phyloP scores from a whole-genome alignment of 2,113 vertebrate species.

The Tapirus terrestris region DNA sequence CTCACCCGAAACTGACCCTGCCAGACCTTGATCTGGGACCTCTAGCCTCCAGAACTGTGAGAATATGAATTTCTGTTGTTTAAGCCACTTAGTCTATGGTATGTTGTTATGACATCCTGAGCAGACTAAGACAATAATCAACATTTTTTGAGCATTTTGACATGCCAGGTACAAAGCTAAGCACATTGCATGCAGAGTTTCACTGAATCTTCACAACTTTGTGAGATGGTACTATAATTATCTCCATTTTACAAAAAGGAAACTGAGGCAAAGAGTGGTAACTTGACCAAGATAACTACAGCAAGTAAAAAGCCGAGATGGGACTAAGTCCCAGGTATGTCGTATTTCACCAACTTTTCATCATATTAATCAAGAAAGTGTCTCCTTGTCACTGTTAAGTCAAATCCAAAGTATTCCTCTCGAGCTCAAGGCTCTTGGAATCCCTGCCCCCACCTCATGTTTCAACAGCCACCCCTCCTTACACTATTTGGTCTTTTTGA shows the following conservation, averaged over 20 bases:
- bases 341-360: neutral
- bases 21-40: neutral
- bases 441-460: neutral
- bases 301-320: neutral
- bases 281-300: neutral
- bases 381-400: neutral
- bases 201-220: neutral
- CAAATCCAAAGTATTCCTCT: neutral
- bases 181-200: neutral
- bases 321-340: neutral
- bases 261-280: neutral
- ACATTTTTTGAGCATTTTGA: neutral
- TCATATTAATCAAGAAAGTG: neutral
- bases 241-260: neutral
- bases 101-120: neutral
- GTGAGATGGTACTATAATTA: neutral
- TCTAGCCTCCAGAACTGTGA: neutral
- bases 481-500: neutral
- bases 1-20: neutral
- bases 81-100: neutral
- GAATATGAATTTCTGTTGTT: neutral
- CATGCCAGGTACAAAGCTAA: neutral
- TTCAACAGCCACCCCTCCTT: neutral
- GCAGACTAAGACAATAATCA: neutral
- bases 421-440: neutral